Base-by-base conservation (phyloP, 2,888 invertebrate species). In the Drosophila kambysellisi region DNA sequence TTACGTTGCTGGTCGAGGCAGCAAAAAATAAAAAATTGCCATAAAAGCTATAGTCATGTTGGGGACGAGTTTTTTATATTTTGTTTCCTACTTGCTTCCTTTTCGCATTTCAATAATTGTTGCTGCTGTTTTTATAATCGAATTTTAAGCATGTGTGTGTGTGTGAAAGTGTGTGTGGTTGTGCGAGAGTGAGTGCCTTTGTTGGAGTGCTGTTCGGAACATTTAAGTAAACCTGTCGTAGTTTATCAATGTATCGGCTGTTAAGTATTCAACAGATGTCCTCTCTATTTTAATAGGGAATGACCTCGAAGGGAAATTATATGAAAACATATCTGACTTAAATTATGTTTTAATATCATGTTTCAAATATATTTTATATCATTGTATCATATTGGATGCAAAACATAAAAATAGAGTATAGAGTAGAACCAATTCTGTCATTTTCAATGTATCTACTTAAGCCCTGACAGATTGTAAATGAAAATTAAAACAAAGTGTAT, bases 111-210 rank as follows among this genome's bases (percentile, higher is more conserved):
- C 79, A 81, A 73, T 71, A 70, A 61, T 80, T 74, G 78, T 68
- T 74, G 69, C 59, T 73, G 67, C 56, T 73, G 71, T 70, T 80
- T 70, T 76, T 70, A 78, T 89, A 87, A 87, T 87, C 88, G 82
- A 87, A 77, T 87, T 89, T 84, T 79, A 77, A 89, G 66, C 70
- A 61, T 76, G 59, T 58, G 66, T 39, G 32, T 46, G 37, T 33
- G 57, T 43, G 48, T 51, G 61, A n/a, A 41, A 35, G 51, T 56
- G 51, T 46, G 41, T 39, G 63, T 35, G 41, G 43, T 48, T 29
- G 57, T 59, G 66, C 30, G 53, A 33, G 53, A 35, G 56, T 29
- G 41, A 12, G 37, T 41, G 32, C 41, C 35, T n/a, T 39, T 50
- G 59, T 64, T 43, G 50, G 32, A n/a, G 30, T 0, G 3, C 12